Evolutionary conservation across 2,888 invertebrate genomes (phyloP), one percentile per base, ranked within the genome.

Genomic region (Congeria kusceri): DNA sequence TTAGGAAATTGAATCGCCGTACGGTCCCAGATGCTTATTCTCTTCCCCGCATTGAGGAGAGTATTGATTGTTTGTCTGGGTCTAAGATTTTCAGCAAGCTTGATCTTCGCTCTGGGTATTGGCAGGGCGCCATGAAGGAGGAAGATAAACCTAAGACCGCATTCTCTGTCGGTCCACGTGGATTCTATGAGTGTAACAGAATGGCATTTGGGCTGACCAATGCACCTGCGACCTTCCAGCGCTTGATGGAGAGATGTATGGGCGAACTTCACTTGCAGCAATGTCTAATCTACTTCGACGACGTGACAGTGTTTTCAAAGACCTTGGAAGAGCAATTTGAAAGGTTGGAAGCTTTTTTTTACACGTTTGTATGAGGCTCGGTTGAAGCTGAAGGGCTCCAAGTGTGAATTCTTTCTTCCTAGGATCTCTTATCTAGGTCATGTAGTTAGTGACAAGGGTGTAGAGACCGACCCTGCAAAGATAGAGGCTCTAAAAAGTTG

Each of bases 191-290:
- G 44, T 64, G 28, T n/a, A 62, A 32, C 11, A 2, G 39, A 13
- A 62, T 62, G 62, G 62, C 62, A 3, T 62, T 62, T 39, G 62
- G 61, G 15, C 49, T 39, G 20, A 62, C 62, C 25, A 62, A 62
- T 39, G 44, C 44, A 1, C 64, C 62, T 44, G 62, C 62, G 7
- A 62, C 62, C 5, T 62, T 62, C 23, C 62, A 62, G 20, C 3
- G 62, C 4, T 13, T 62, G 9, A 44, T 62, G 15, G 49, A 64
- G 49, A 3, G 27, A 18, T 49, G 3, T 29, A 28, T 64, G 29
- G 47, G 64, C 4, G 49, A 25, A 15, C 20, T 23, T n/a, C 23
- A 46, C 20, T 23, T 46, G n/a, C 15, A 23, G 11, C n/a, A 49
- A 7, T 64, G 64, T 27, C 7, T 64, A 3, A 64, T 64, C 3